A percentile compares a stretch with the other conserved stretches of the same genome.
phyloP scores from a whole-genome alignment of 2,888 invertebrate species.

The Clusia tigrina region DNA sequence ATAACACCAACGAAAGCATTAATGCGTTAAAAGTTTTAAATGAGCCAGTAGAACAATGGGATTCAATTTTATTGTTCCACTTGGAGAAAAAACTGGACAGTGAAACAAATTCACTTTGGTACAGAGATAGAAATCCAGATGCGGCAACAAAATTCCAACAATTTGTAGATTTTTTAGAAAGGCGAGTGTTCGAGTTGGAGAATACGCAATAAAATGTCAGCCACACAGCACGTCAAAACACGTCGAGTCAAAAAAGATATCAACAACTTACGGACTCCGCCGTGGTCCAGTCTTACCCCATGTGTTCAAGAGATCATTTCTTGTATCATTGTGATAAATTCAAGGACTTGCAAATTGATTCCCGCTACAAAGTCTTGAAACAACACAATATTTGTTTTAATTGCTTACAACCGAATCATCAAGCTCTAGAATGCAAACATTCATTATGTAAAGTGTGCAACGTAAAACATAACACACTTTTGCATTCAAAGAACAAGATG shows the following conservation, averaged over 20 bases:
- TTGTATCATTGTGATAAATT: conserved; percentile 25
- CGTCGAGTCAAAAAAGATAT: neutral
- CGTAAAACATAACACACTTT: too few relatives aligned
- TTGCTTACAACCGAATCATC: too few relatives aligned
- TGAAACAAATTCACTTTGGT: conserved; percentile 27
- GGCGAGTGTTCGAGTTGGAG: conserved; percentile 24
- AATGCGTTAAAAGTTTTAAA: conserved; percentile 28
- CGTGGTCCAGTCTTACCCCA: conserved; percentile 10
- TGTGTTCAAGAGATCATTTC: conserved; percentile 19
- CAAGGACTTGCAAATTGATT: conserved; percentile 3
- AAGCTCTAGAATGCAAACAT: too few relatives aligned
- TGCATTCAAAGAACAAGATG: too few relatives aligned
- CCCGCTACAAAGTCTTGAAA: too few relatives aligned
- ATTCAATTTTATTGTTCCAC: conserved; percentile 23
- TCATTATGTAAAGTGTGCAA: too few relatives aligned
- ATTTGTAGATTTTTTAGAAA: conserved; percentile 27
- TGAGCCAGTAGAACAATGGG: conserved; percentile 27
- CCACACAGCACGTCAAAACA: neutral
- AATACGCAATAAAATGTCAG: conserved; percentile 7
- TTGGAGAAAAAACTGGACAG: conserved; percentile 31
- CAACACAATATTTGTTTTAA: too few relatives aligned
- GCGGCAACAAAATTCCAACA: conserved; percentile 19
- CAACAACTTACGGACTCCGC: conserved; percentile 10
- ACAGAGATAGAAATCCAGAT: conserved; percentile 18
- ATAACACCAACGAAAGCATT: conserved; percentile 23